phyloP scores from a whole-genome alignment of 2,113 vertebrate genomes.

The Malurus cyaneus region DNA sequence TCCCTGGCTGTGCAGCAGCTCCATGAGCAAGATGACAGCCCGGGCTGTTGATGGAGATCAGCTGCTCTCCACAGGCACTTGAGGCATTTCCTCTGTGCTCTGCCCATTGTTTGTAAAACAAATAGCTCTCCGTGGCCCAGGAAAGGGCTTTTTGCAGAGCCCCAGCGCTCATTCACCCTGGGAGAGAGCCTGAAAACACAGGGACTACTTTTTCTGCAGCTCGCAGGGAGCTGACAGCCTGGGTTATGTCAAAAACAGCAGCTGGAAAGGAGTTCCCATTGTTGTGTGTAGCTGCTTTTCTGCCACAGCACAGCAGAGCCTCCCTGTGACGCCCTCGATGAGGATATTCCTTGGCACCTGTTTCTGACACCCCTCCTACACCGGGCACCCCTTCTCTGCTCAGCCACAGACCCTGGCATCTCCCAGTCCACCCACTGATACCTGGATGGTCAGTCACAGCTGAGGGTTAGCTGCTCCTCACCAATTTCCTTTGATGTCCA shows the following conservation, averaged over 20 bases:
- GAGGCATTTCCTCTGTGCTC: slow-evolving; percentile 11
- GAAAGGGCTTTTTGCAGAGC: neutral
- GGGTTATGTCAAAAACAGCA: neutral
- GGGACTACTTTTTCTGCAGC: neutral
- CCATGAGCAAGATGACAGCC: neutral
- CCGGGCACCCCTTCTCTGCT: neutral
- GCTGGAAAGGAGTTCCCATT: neutral
- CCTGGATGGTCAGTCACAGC: neutral
- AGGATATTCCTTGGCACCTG: neutral
- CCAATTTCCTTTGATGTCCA: neutral
- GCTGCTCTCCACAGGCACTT: neutral
- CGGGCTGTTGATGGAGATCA: neutral
- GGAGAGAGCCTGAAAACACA: neutral
- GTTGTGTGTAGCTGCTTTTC: neutral
- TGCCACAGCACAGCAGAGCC: neutral
- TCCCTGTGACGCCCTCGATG: neutral
- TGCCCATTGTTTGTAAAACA: slow-evolving; percentile 15
- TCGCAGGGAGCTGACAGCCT: neutral
- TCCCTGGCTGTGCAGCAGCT: neutral
- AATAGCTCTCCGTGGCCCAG: neutral
- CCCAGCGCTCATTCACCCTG: neutral
- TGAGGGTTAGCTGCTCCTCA: neutral
- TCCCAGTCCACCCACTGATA: neutral
- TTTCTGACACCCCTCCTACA: accelerated
- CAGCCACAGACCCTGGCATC: neutral